These are phyloP conservation scores for Oreochromis spilurus DNA, from an alignment of 2,113 vertebrate species.

Conservation along the genomic window DNA sequence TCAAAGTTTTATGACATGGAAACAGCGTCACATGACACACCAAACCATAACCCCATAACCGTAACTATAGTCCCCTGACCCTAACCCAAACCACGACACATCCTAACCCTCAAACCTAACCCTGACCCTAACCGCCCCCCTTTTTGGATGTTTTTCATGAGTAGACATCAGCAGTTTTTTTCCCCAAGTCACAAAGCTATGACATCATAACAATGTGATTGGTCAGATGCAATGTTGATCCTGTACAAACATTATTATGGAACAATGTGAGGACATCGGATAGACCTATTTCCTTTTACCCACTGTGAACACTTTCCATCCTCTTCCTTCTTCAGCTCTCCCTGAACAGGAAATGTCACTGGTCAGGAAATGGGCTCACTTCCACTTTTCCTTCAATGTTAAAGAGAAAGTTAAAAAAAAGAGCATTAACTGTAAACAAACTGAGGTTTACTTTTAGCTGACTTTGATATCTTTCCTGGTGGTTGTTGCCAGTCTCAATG, in stretches of 20 bases:
- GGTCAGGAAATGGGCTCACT: conserved; percentile 4
- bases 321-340: neutral
- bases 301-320: neutral
- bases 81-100: neutral
- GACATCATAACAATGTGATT: neutral
- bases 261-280: neutral
- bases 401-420: neutral
- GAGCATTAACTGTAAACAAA: neutral
- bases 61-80: neutral
- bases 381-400: conserved; percentile 16
- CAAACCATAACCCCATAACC: neutral
- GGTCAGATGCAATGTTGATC: neutral
- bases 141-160: neutral
- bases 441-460: neutral
- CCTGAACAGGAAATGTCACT: conserved; percentile 22
- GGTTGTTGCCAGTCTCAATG: neutral
- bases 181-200: neutral
- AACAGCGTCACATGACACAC: neutral
- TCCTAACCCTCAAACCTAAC: neutral
- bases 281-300: neutral
- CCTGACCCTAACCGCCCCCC: neutral
- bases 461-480: neutral
- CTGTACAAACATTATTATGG: neutral
- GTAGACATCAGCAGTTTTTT: neutral
- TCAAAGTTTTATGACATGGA: neutral